These are phyloP conservation scores for Neolamprologus sp. DNA, from an alignment of 2,113 vertebrate species.

Conservation along the genomic window DNA sequence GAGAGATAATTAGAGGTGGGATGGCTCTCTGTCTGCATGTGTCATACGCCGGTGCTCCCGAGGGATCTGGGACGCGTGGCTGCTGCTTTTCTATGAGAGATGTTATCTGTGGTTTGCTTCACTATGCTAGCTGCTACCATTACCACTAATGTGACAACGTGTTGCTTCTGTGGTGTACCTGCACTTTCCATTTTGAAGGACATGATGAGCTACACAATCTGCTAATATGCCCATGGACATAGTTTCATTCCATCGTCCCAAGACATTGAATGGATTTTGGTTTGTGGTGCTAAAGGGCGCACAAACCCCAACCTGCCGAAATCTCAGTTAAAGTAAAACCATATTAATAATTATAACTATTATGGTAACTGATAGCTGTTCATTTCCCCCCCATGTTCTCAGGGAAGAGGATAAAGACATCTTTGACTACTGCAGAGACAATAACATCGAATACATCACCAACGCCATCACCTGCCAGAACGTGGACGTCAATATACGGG, in stretches of 20 bases:
- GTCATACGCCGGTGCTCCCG: neutral
- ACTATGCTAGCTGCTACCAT: neutral
- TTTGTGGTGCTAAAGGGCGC: neutral
- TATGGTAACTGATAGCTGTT: neutral
- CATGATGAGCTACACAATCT: neutral
- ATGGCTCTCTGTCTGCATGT: neutral
- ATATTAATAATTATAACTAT: neutral
- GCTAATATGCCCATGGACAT: neutral
- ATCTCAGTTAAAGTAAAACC: neutral
- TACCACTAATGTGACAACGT: neutral
- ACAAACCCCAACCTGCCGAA: accelerated
- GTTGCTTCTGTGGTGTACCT: neutral
- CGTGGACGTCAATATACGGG: constrained; percentile 85
- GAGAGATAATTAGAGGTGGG: constrained; percentile 53
- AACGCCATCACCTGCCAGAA: constrained; percentile 83
- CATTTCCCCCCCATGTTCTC: neutral
- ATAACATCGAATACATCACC: constrained; percentile 87
- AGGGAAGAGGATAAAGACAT: constrained; percentile 98
- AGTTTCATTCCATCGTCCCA: accelerated
- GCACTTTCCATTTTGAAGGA: neutral
- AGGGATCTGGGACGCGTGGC: constrained; percentile 14
- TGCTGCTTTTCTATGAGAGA: neutral
- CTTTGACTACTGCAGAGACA: constrained; percentile 98
- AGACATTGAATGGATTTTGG: neutral
- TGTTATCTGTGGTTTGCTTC: neutral